Evolutionary conservation across 2,888 invertebrate genomes (phyloP), one percentile per base, ranked within the genome.

Genomic region (Synanthedon vespiformis): DNA sequence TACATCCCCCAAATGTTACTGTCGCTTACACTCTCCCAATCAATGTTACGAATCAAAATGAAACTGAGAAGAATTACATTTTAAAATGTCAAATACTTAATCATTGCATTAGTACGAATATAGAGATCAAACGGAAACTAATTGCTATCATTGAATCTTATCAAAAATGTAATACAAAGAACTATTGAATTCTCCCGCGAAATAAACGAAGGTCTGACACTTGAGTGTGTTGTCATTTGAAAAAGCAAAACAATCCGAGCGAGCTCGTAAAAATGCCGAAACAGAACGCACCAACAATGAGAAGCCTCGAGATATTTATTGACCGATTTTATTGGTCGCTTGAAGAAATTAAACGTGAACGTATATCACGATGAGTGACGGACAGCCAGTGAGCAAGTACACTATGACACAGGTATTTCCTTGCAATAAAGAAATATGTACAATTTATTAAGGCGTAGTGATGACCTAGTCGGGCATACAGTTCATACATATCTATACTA

Each of bases 341-440:
- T 66, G 62, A 60, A 69, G 70, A 68, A 75, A 79, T 80, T 76
- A 74, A 77, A 76, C 65, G 65, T 60, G 64, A 55, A 65, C 70
- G 70, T 73, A 70, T 69, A 76, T 69, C 74, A 76, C 64, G 59
- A 60, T 72, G 76, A 77, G 60, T 70, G 74, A 76, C 68, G 61
- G 63, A 52, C 58, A 57, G 56, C 58, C 57, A 54, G 52, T 51
- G 57, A 53, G 51, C 53, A 48, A 51, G 49, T 54, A 52, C 53
- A 44, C 52, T 51, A 53, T n/a, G 41, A 44, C 52, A 55, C 53
- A 16, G 27, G 47, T 44, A 40, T 44, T n/a, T 34, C 34, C 34
- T 34, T 34, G 10, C 34, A 34, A 34, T 34, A 34, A 34, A 34
- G 6, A 34, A 6, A 2, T 34, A 34, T 10, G 34, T 34, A 10